A percentile compares a stretch with the other conserved stretches of the same genome.
Conservation (phyloP, 2,113 vertebrate genomes). For the Grallaria varia region DNA sequence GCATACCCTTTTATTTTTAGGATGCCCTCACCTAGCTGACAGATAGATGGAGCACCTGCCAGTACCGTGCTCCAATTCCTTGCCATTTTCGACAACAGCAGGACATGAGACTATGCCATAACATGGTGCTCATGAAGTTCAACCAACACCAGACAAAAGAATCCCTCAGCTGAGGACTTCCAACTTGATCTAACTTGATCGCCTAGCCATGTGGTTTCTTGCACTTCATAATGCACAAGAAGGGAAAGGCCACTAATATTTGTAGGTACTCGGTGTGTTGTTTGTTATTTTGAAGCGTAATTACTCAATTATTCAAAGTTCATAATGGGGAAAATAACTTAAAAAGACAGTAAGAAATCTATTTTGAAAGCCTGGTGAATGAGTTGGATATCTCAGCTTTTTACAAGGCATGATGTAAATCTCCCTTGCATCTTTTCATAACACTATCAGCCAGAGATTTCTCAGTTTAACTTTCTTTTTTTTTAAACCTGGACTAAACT, state of each 20-base stretch:
- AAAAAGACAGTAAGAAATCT: neutral
- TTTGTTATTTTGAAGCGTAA: neutral
- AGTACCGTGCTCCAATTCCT: neutral
- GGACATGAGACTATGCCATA: neutral
- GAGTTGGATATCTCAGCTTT: neutral
- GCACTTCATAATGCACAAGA: accelerated
- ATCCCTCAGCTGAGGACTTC: neutral
- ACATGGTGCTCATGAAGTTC: neutral
- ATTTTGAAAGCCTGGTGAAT: neutral
- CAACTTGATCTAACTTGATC: neutral
- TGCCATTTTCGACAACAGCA: neutral
- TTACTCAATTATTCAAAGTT: neutral
- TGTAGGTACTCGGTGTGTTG: neutral
- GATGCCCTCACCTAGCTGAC: neutral
- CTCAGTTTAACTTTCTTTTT: neutral
- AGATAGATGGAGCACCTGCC: neutral
- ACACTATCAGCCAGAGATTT: neutral
- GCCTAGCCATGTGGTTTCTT: neutral
- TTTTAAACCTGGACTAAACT: neutral
- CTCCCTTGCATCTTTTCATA: neutral
- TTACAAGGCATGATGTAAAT: accelerated
- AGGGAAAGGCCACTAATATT: neutral
- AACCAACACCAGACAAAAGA: neutral
- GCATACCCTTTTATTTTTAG: neutral
- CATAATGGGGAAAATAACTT: neutral